phyloP scores from a whole-genome alignment of 2,888 invertebrate genomes.

The Tridacna gigas region DNA sequence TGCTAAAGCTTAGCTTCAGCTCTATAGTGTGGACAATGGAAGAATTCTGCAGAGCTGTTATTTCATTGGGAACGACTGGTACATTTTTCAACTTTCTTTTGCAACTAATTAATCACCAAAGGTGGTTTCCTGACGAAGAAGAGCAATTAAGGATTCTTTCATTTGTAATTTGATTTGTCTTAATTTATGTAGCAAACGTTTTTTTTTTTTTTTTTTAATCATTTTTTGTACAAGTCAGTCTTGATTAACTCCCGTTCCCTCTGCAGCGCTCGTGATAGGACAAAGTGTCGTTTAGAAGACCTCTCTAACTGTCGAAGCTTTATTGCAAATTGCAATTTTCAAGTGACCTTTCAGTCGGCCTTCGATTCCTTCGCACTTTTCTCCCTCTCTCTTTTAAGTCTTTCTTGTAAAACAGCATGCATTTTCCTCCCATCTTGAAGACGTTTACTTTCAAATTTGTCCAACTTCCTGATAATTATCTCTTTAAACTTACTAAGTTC shows the following conservation, averaged over 20 bases:
- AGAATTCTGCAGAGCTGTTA: not conserved
- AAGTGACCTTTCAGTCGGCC: not conserved
- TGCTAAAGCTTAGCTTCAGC: not conserved
- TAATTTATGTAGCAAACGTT: not conserved
- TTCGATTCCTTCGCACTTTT: not conserved
- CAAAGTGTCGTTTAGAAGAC: not conserved
- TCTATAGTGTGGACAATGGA: not conserved
- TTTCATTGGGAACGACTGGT: not conserved
- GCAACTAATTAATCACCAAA: not conserved
- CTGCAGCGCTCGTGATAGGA: not conserved
- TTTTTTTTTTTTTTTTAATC: too few species aligned
- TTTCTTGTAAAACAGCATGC: not conserved
- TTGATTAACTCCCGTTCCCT: not conserved
- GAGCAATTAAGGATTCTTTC: not conserved
- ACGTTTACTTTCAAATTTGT: not conserved
- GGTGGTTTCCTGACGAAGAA: not conserved
- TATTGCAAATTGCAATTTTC: not conserved
- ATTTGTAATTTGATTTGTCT: not conserved
- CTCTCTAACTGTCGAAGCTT: not conserved
- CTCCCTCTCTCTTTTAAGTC: not conserved
- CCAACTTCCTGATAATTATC: not conserved
- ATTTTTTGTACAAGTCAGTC: not conserved
- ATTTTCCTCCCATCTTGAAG: not conserved
- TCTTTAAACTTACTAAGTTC: not conserved
- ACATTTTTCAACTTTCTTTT: not conserved